Base-by-base conservation (phyloP, 2,113 vertebrate genomes). In the Oncorhynchus kisutch region DNA sequence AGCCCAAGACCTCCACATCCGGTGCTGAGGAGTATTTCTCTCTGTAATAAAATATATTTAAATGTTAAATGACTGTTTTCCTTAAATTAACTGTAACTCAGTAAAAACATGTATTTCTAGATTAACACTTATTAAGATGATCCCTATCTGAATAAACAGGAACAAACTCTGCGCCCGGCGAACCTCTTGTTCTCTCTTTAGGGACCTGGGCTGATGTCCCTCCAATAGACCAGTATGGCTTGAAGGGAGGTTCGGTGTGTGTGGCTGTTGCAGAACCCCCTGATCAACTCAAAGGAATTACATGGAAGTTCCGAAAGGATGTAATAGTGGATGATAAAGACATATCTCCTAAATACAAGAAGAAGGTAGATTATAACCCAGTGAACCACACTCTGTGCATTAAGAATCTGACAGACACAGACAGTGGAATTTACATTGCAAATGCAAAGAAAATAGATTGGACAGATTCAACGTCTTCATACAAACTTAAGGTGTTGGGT, bases 231-330 rank as follows among this genome's bases (percentile, higher is more conserved):
- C 11, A 29, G 67, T 86, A 91, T 73, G 0, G 0, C 0, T 7
- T 59, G 0, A 76, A 45, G 60, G 72, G 83, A 64, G 48, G 69
- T 34, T 82, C 82, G 0, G n/a, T 88, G 1, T 87, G 85, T 85
- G 71, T 86, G 1, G 8, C 39, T 31, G 24, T 31, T 6, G 14
- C 0, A 60, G n/a, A 24, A 0, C 0, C 5, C 0, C 5, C 72
- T 3, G 2, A 62, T 5, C 1, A 72, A 5, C 0, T 1, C 0
- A 0, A 0, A 0, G 0, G 49, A 12, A 0, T 0, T 0, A 0
- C 0, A 2, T 90, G 86, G 89, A n/a, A 0, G 0, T 49, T 76
- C 9, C 3, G 3, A 6, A 0, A 0, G 0, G 12, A 0, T 2
- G 9, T 82, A 14, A 11, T 25, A 8, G 0, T 0, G 0, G 0